Evolutionary conservation across 2,797 vertebrate species (phyloP).

Genomic region (Gallirallus australis): DNA sequence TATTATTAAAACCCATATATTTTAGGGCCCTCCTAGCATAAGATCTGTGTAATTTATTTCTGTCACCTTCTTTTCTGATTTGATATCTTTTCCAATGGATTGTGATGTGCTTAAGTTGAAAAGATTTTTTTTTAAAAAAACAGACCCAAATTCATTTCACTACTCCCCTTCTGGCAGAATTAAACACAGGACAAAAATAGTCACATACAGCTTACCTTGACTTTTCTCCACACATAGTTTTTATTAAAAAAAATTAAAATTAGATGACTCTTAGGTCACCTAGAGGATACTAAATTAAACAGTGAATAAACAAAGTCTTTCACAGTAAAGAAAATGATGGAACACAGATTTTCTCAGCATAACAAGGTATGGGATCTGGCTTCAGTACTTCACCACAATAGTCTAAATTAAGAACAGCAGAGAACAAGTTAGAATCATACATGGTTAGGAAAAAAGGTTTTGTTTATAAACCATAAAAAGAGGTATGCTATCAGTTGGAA

Average conservation of each 20-base stretch:
- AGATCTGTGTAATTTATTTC: neutral
- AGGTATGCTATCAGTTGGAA: conserved; percentile 47
- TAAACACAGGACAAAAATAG: conserved; percentile 54
- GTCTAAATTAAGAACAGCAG: conserved; percentile 60
- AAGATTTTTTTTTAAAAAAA: neutral
- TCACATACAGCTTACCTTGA: conserved; percentile 5
- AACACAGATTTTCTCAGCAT: conserved; percentile 43
- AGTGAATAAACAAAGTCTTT: conserved; percentile 62
- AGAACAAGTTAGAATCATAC: conserved; percentile 52
- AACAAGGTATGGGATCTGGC: conserved; percentile 41
- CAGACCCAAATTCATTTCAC: conserved; percentile 1
- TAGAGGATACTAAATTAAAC: conserved; percentile 55
- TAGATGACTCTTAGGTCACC: conserved; percentile 13
- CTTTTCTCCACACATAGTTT: conserved; percentile 17
- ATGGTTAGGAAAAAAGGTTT: conserved; percentile 30
- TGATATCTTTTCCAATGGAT: neutral
- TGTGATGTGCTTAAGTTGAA: conserved; percentile 28
- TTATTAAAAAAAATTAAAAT: conserved; percentile 6
- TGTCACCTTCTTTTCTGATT: neutral
- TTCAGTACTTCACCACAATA: conserved; percentile 30
- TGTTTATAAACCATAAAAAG: conserved; percentile 62
- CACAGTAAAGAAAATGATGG: conserved; percentile 41
- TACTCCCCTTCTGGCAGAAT: neutral
- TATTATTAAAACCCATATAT: neutral
- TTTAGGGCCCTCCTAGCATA: neutral